A percentile compares a stretch with the other conserved stretches of the same genome.
These are phyloP conservation scores for Sebastes fasciatus DNA, from an alignment of 2,113 vertebrate species.

Conservation along the genomic window DNA sequence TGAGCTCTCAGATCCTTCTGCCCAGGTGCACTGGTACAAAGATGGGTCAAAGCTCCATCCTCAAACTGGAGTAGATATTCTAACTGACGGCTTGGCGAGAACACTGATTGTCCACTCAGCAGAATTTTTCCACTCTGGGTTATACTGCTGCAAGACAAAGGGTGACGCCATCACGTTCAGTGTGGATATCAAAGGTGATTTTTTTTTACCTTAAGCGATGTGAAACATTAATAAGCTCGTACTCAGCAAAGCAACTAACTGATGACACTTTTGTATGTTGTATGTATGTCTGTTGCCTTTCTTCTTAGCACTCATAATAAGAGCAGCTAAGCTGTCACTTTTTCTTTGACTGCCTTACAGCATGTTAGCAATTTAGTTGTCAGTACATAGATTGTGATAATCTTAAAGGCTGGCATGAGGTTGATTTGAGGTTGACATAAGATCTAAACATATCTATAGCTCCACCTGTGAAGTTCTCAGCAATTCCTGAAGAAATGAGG, in stretches of 20 bases:
- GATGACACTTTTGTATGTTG: conserved; percentile 34
- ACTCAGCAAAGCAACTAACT: conserved; percentile 64
- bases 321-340: conserved; percentile 31
- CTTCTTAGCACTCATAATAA: conserved; percentile 40
- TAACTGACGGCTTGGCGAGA: conserved; percentile 71
- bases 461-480: conserved; percentile 84
- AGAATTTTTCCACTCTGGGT: conserved; percentile 82
- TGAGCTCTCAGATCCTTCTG: conserved; percentile 83
- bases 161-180: conserved; percentile 82
- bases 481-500: conserved; percentile 80
- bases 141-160: conserved; percentile 86
- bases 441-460: conserved; percentile 84
- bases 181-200: conserved; percentile 87
- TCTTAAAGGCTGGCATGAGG: conserved; percentile 43
- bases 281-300: conserved; percentile 38
- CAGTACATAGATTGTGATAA: conserved; percentile 36
- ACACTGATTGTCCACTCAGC: conserved; percentile 78
- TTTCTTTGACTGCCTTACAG: conserved; percentile 44
- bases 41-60: conserved; percentile 82
- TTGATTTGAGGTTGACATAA: conserved; percentile 64
- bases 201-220: conserved; percentile 49
- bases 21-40: conserved; percentile 85
- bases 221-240: conserved; percentile 59
- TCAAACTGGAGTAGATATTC: conserved; percentile 78
- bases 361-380: conserved; percentile 52